Evolutionary conservation across 2,797 vertebrate genomes (phyloP).

Genomic region (Myotis findleyi): DNA sequence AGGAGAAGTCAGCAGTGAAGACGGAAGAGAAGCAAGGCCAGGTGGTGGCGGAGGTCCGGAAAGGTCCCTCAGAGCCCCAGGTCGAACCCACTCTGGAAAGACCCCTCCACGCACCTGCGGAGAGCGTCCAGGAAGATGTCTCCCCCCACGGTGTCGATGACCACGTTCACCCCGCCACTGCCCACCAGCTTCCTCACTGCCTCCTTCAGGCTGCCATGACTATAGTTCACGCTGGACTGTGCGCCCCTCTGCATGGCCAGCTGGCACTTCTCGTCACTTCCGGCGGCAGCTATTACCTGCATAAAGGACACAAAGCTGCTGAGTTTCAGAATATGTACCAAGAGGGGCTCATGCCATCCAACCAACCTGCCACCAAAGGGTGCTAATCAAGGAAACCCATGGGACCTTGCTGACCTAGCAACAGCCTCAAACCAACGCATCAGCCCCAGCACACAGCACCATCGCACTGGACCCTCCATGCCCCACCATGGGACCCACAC

Average conservation of each 20-base stretch:
- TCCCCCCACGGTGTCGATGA: slow-evolving; percentile 57
- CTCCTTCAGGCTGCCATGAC: slow-evolving; percentile 71
- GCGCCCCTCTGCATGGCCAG: slow-evolving; percentile 57
- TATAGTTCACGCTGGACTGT: slow-evolving; percentile 60
- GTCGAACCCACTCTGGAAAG: not conserved
- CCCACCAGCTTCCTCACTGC: slow-evolving; percentile 68
- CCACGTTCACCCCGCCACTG: not conserved
- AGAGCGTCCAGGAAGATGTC: slow-evolving; percentile 76
- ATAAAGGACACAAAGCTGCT: not conserved
- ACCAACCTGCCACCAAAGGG: not conserved
- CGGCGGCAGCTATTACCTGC: slow-evolving; percentile 68
- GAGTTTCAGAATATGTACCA: not conserved
- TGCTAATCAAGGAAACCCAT: not conserved
- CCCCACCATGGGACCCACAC: not conserved
- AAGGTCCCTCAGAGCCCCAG: not conserved
- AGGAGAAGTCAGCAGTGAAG: slow-evolving; percentile 50
- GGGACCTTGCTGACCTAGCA: not conserved
- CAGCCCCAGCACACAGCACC: not conserved
- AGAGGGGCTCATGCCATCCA: not conserved
- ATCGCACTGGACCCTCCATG: not conserved
- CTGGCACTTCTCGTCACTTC: slow-evolving; percentile 50
- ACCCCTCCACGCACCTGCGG: slow-evolving; percentile 22
- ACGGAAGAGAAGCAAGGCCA: not conserved
- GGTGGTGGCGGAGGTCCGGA: not conserved
- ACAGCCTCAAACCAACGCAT: not conserved